Percentiles rank a stretch among this genome's conserved stretches.
Evolutionary conservation across 1,140 invertebrate genomes (phyloP).

Genomic region (Copidosoma floridanum): DNA sequence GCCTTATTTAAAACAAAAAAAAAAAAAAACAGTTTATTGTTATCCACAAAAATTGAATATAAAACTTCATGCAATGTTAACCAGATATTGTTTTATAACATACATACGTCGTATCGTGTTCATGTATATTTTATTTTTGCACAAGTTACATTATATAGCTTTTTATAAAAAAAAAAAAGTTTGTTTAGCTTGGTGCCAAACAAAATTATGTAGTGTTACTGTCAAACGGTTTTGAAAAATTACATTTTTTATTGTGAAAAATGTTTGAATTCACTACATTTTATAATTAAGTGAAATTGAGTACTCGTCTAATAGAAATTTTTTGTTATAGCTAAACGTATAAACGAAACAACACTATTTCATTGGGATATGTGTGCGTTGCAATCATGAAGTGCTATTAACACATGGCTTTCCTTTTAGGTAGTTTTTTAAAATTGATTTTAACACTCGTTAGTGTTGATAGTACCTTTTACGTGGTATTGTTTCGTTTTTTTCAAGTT

Average conservation of each 20-base stretch:
- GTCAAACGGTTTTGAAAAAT: too few species aligned
- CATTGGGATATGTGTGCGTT: background rate
- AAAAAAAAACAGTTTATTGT: conserved; percentile 52
- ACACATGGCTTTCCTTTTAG: background rate
- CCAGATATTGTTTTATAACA: conserved; percentile 41
- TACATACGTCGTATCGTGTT: conserved; percentile 26
- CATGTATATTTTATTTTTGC: background rate
- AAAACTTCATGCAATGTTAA: conserved; percentile 52
- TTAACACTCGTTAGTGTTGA: too few species aligned
- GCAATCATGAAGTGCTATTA: background rate
- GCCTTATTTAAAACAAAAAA: background rate
- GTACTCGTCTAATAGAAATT: background rate
- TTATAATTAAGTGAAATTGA: background rate
- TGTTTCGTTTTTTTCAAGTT: conserved; percentile 31
- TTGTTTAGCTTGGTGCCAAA: background rate
- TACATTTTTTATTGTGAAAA: too few species aligned
- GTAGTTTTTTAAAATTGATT: background rate
- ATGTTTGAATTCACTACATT: background rate
- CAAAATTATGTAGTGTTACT: background rate
- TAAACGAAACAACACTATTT: conserved; percentile 18
- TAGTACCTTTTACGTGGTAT: too few species aligned
- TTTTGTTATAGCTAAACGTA: conserved; percentile 16
- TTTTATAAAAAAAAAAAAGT: too few species aligned
- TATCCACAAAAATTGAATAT: conserved; percentile 52
- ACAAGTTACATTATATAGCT: background rate